A percentile compares a stretch with the other conserved stretches of the same genome.
Conservation (phyloP, 30 jellyfish, hydroid and myxozoan genomes). For the Phacellophora camtschatica region DNA sequence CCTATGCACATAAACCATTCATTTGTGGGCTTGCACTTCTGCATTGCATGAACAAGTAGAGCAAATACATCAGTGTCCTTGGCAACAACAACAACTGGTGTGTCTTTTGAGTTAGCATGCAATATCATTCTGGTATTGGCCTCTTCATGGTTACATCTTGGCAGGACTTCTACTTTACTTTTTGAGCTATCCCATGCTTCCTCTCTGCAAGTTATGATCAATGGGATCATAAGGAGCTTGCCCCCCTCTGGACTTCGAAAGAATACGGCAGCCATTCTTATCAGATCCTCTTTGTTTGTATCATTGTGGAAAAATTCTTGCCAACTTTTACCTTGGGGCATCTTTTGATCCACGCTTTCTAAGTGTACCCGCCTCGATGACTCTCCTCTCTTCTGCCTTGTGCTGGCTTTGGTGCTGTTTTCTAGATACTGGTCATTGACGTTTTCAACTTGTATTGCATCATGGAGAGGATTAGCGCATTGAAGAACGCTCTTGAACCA, state of each 20-base stretch:
- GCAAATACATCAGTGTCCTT: too few species aligned
- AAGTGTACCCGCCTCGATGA: background rate
- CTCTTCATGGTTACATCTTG: conserved; percentile 16
- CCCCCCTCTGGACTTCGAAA: background rate
- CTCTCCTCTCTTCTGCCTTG: conserved; percentile 10
- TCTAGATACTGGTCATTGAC: background rate
- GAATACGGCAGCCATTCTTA: background rate
- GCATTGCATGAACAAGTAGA: too few species aligned
- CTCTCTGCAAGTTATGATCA: too few species aligned
- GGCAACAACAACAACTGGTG: too few species aligned
- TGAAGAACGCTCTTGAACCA: conserved; percentile 1
- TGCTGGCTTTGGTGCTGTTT: conserved; percentile 3
- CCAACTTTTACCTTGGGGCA: conserved; percentile 25
- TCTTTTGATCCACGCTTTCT: conserved; percentile 23
- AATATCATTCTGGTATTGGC: too few species aligned
- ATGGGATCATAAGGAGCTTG: background rate
- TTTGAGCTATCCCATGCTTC: background rate
- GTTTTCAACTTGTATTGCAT: background rate
- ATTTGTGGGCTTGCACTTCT: background rate
- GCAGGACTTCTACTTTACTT: background rate
- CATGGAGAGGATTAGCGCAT: background rate
- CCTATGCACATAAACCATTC: background rate
- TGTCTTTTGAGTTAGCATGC: too few species aligned
- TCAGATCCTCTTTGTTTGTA: background rate
- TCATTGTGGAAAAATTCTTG: conserved; percentile 2